Evolutionary conservation across 2,113 vertebrate species (phyloP).

Genomic region (Rhegmatorhina hoffmannsi): DNA sequence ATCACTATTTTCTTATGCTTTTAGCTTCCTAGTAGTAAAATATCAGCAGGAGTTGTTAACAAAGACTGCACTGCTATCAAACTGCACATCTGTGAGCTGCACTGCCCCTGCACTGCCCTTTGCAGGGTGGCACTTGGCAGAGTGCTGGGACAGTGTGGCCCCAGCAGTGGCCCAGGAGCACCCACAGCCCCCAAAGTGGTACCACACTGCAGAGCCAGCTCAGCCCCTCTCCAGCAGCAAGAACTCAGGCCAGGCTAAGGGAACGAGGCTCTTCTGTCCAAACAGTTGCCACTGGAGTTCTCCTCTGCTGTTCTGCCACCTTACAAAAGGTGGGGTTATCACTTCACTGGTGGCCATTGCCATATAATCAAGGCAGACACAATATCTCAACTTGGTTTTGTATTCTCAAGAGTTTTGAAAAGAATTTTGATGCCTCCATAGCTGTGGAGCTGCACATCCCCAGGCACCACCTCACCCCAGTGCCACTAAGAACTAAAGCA

Average conservation of each 20-base stretch:
- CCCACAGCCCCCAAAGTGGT: rapidly evolving
- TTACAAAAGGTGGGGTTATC: neutral
- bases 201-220: neutral
- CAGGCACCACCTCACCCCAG: neutral
- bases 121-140: neutral
- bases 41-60: neutral
- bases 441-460: neutral
- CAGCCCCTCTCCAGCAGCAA: neutral
- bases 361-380: neutral
- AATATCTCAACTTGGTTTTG: neutral
- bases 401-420: neutral
- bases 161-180: neutral
- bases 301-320: neutral
- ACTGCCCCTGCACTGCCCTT: neutral
- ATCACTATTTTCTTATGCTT: neutral
- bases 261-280: neutral
- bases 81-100: neutral
- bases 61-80: neutral
- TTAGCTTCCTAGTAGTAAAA: neutral
- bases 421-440: neutral
- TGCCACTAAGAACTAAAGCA: neutral
- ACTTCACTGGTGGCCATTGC: neutral
- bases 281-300: neutral
- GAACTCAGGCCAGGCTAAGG: neutral
- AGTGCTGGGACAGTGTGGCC: neutral